Evolutionary conservation across 2,888 invertebrate genomes (phyloP).

Genomic region (Leptarthrus brevirostris): DNA sequence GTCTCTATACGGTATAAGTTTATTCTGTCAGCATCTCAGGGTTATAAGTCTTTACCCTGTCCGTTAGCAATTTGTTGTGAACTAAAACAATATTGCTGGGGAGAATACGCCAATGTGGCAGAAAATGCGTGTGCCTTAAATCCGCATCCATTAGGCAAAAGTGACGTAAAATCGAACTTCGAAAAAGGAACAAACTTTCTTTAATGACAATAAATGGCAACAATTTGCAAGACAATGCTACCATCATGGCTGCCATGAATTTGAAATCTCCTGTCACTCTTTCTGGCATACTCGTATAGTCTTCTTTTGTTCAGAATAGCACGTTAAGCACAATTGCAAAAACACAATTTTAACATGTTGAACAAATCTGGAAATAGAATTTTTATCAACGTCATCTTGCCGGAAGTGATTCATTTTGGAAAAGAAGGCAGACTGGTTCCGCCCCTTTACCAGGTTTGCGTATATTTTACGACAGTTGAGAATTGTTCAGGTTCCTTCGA

Average conservation of each 20-base stretch:
- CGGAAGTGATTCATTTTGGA: neutral
- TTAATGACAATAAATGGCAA: constrained; percentile 6
- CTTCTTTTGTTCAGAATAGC: neutral
- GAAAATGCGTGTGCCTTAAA: neutral
- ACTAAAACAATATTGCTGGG: no score
- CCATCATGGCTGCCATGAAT: neutral
- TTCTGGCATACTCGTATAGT: neutral
- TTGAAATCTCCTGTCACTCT: neutral
- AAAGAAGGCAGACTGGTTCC: neutral
- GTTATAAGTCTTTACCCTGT: no score
- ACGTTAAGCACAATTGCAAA: neutral
- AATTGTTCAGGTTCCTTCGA: neutral
- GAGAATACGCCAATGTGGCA: no score
- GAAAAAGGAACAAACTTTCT: neutral
- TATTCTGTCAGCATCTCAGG: no score
- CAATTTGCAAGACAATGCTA: constrained; percentile 8
- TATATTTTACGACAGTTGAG: neutral
- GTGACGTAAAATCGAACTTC: constrained; percentile 3
- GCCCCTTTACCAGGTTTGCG: neutral
- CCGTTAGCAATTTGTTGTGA: no score
- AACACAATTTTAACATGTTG: neutral
- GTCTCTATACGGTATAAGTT: neutral
- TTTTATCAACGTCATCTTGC: neutral
- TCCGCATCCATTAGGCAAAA: neutral
- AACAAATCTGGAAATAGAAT: neutral